Evolutionary conservation across 1,140 invertebrate genomes (phyloP), one percentile per base, ranked within the genome.

Genomic region (Drosophila ambigua): DNA sequence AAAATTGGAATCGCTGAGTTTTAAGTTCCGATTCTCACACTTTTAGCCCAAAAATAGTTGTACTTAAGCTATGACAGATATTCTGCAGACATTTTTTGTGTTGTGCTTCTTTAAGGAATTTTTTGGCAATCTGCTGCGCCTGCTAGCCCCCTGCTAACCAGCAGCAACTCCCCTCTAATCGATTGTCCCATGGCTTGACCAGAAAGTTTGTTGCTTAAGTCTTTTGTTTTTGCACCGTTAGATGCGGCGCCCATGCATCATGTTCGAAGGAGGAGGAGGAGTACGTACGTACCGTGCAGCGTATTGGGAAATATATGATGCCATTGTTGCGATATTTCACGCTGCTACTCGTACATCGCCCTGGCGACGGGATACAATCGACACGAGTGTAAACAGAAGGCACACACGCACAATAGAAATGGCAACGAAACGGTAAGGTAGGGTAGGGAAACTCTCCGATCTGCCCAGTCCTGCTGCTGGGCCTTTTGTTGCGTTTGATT

Each of bases 311-410:
- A 85, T 87, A 85, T 81, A 85, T 85, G 81, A 74, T 45, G 52
- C 82, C 83, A 85, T 85, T 85, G 82, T 85, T 87, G 78, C 65
- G 58, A 58, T 72, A 87, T 87, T 84, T 87, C 62, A 78, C 65
- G 72, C 78, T 80, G 24, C 77, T 72, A 68, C 39, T 43, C 61
- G 20, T 20, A 20, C 23, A 35, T 35, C 39, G 39, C 24, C 39
- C 49, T 35, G 31, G 31, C 31, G 35, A 39, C 35, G 35, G 54
- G 54, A 60, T 48, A 77, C 65, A 71, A 66, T 46, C 77, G 63
- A 64, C 35, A 66, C 41, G 52, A 63, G 64, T 63, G 72, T 71
- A 64, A 66, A 77, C 77, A 68, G 67, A 67, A 62, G 61, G 63
- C 73, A 74, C 55, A 67, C 60, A 69, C 82, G 82, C 82, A 85